These are phyloP conservation scores for Amyelois transitella DNA, from an alignment of 1,140 invertebrate species.

Conservation along the genomic window DNA sequence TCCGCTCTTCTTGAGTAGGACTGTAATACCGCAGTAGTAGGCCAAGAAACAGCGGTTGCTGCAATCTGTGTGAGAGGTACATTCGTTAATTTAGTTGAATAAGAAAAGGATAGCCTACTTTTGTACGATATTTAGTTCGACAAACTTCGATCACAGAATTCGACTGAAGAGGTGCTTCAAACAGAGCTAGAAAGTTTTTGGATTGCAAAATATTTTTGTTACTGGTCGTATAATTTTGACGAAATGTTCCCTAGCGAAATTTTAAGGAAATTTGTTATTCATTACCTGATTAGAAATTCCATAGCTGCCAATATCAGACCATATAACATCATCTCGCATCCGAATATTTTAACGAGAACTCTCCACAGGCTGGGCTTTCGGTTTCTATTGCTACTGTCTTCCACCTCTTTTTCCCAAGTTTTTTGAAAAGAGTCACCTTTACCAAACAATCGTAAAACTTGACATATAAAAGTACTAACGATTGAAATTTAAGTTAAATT, in stretches of 20 bases:
- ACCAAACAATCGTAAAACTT: background rate
- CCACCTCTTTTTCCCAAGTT: slow-evolving; percentile 72
- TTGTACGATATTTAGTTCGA: background rate
- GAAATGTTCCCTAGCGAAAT: background rate
- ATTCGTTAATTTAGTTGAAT: too few relatives aligned
- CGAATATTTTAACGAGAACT: slow-evolving; percentile 68
- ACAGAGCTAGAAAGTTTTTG: too few relatives aligned
- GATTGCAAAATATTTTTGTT: too few relatives aligned
- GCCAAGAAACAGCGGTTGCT: slow-evolving; percentile 61
- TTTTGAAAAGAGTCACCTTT: slow-evolving; percentile 75
- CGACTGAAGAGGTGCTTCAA: too few relatives aligned
- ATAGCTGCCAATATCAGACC: slow-evolving; percentile 70
- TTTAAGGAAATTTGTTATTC: too few relatives aligned
- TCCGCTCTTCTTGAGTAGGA: slow-evolving; percentile 38
- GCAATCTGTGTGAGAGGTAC: too few relatives aligned
- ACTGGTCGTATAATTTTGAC: too few relatives aligned
- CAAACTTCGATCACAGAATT: too few relatives aligned
- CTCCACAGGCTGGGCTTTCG: slow-evolving; percentile 61
- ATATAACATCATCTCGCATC: slow-evolving; percentile 56
- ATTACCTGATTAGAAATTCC: slow-evolving; percentile 71
- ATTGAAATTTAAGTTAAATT: too few relatives aligned
- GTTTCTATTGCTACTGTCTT: slow-evolving; percentile 10
- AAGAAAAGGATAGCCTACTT: background rate
- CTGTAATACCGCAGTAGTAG: slow-evolving; percentile 57
- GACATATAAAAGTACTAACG: background rate